Evolutionary conservation across 2,888 invertebrate species (phyloP), one percentile per base, ranked within the genome.

Genomic region (Ephialtes manifestator): DNA sequence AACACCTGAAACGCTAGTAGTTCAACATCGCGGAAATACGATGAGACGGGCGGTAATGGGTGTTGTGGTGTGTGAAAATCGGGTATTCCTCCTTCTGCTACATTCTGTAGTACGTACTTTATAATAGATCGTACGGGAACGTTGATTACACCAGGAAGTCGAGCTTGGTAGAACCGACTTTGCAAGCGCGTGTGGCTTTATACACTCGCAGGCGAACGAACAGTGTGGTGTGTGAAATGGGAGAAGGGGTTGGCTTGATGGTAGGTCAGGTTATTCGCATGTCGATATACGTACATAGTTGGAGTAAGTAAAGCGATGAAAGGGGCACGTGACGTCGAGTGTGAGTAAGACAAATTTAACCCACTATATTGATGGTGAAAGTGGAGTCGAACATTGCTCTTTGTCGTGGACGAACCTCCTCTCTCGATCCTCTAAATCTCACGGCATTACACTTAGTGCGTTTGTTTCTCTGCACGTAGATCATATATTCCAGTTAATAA

Each of bases 401-500:
- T 55, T 20, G 51, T 13, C 31, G 28, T 13, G 72, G 31, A 11
- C 35, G 58, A 55, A 24, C 7, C n/a, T 4, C 28, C 28, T 15
- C 3, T 15, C 35, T 15, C 1, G 31, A 13, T 18, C 24, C 70
- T 10, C 43, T 28, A 46, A 81, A 76, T 43, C 53, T 60, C 60
- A 28, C 43, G 43, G 67, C 43, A 60, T 76, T 76, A 58, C 24
- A 63, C 60, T 43, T 24, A 13, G 35, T 46, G 55, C 60, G 58
- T 39, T 46, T 74, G 55, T 55, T 55, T 46, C 63, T 15, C 35
- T 43, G 63, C 43, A 67, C 48, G 51, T 74, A 53, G 43, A 58
- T n/a, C 43, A 51, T 20, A 51, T 70, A 65, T 70, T 55, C 20
- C 70, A 75, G 80, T 71, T 70, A 75, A 79, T 83, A 80, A 75